Evolutionary conservation across 2,888 invertebrate genomes (phyloP), one percentile per base, ranked within the genome.

Genomic region (Panopea generosa): DNA sequence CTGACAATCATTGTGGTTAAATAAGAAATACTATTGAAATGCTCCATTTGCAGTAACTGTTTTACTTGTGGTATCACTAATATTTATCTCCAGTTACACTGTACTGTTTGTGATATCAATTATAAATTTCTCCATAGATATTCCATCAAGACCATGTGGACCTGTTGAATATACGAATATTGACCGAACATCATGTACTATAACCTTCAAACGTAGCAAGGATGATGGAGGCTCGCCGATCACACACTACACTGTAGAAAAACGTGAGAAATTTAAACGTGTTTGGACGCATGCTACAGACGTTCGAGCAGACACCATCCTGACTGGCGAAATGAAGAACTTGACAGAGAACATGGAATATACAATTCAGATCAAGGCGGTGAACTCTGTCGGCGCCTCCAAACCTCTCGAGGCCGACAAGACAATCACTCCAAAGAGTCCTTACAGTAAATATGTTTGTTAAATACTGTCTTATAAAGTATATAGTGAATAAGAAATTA

Each of bases 361-460:
- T 91, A 95, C 96, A 93, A 96, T 98, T 94, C 94, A 97, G 80
- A 95, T 98, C 27, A 95, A 95, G 89, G 97, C 97, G 0, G 95
- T 95, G 84, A 98, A 98, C 93, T 95, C 96, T 16, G 95, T 97
- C 62, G 98, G 98, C 3, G 93, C 94, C 61, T 97, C 97, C 38
- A 97, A 97, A 85, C 96, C 97, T 56, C 78, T 89, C 27, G 88
- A 89, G 43, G 77, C 85, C 14, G 86, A 87, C 2, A 79, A 78
- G 9, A 75, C 85, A 24, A 74, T 91, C 66, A 83, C 79, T 63
- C 89, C 90, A 27, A 88, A 89, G 83, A 90, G 89, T 66, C 90
- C 90, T 45, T 89, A 84, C 82, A 81, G 89, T 90, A 77, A 88
- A 89, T 45, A 4, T 11, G 11, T 33, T 33, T 33, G 33, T 33